Evolutionary conservation across 2,113 vertebrate species (phyloP).

Genomic region (Tursiops truncatus): DNA sequence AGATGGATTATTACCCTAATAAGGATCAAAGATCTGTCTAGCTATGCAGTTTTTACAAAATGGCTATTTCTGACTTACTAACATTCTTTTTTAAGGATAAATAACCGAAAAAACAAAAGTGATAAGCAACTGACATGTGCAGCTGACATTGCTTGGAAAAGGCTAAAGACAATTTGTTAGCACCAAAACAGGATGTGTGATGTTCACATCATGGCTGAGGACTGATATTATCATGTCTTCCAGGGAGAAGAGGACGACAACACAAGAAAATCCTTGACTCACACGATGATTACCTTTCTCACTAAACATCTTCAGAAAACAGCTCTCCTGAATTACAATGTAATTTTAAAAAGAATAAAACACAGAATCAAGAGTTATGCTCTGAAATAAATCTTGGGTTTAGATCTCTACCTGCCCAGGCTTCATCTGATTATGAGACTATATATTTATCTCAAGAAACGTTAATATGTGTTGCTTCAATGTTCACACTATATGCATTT

Average conservation of each 20-base stretch:
- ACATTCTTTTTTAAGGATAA: slow-evolving; percentile 57
- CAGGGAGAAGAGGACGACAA: neutral
- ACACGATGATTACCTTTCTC: neutral
- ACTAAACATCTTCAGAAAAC: slow-evolving; percentile 27
- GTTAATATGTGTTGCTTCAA: slow-evolving; percentile 4
- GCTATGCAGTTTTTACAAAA: slow-evolving; percentile 19
- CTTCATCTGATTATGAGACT: neutral
- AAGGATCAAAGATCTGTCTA: slow-evolving; percentile 70
- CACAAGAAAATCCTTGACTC: neutral
- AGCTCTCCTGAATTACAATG: neutral
- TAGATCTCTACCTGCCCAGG: neutral
- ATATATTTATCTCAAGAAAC: neutral
- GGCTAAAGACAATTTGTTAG: neutral
- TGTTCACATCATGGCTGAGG: neutral
- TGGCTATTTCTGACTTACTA: slow-evolving; percentile 39
- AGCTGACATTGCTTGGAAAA: neutral
- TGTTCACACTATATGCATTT: neutral
- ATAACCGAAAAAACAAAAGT: slow-evolving; percentile 50
- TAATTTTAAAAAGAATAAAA: slow-evolving; percentile 47
- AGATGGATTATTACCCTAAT: slow-evolving; percentile 71
- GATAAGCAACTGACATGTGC: neutral
- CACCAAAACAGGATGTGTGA: neutral
- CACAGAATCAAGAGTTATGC: neutral
- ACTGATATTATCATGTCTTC: neutral
- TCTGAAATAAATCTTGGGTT: slow-evolving; percentile 9